phyloP scores from a whole-genome alignment of 2,113 vertebrate species.

The Rattus rattus region DNA sequence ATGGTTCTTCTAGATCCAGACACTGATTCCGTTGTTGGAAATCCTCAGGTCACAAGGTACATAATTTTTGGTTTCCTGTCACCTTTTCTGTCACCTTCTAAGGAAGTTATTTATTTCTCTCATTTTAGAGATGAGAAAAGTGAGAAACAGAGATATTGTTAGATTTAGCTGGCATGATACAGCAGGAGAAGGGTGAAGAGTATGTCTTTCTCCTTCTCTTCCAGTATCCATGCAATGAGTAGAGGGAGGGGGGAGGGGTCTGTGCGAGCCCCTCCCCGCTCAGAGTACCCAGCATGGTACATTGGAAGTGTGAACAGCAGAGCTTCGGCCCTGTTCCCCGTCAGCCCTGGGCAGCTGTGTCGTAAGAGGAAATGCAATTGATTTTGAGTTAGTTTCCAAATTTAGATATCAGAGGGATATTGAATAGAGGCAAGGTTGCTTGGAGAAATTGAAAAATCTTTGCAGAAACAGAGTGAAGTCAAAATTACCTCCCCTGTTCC shows the following conservation, averaged over 20 bases:
- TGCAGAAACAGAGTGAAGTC: conserved; percentile 54
- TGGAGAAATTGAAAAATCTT: conserved; percentile 71
- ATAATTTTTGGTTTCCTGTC: not conserved
- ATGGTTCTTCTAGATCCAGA: not conserved
- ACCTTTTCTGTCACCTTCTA: conserved; percentile 15
- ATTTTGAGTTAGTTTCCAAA: conserved; percentile 68
- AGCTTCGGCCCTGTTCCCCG: not conserved
- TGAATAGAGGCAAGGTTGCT: conserved; percentile 62
- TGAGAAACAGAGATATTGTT: not conserved
- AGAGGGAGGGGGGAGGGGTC: not conserved
- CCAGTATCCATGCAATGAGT: fast-evolving
- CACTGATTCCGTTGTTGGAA: not conserved
- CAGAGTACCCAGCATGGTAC: not conserved
- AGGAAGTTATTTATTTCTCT: conserved; percentile 47
- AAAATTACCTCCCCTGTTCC: not conserved
- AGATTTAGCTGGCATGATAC: not conserved
- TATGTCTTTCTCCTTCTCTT: fast-evolving
- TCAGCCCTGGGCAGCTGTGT: conserved; percentile 28
- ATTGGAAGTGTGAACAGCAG: not conserved
- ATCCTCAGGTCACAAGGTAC: not conserved
- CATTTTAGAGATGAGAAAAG: conserved; percentile 45
- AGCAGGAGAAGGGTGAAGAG: not conserved
- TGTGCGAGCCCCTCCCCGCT: fast-evolving
- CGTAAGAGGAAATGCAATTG: conserved; percentile 45
- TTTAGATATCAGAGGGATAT: conserved; percentile 76